A percentile compares a stretch with the other conserved stretches of the same genome.
phyloP scores from a whole-genome alignment of 2,797 vertebrate genomes.

The Brachyrhaphis roseni region DNA sequence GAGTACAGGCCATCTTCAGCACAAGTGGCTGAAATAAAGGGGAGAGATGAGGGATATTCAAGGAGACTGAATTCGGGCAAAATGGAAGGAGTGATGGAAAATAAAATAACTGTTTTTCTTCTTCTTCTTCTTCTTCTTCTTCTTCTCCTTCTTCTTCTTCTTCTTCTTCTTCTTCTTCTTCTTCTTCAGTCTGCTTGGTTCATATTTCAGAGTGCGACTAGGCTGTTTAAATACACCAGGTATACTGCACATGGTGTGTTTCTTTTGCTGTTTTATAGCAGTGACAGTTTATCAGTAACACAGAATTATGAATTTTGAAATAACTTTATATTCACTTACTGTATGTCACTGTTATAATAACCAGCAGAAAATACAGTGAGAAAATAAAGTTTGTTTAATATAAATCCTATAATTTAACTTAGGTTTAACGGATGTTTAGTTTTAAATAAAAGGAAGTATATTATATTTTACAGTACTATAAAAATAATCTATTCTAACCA shows the following conservation, averaged over 20 bases:
- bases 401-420: neutral
- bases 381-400: neutral
- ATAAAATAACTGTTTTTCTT: conserved; percentile 18
- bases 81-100: conserved; percentile 51
- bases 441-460: neutral
- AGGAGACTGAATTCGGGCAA: conserved; percentile 48
- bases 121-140: neutral
- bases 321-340: neutral
- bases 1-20: conserved; percentile 71
- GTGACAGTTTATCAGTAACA: neutral
- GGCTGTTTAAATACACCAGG: neutral
- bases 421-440: neutral
- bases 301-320: neutral
- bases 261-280: neutral
- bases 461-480: neutral
- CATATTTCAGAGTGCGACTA: too few relatives aligned
- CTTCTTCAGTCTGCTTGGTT: too few relatives aligned
- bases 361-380: neutral
- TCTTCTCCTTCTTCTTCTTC: neutral
- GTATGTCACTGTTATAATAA: neutral
- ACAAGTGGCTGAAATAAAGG: conserved; percentile 61
- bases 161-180: neutral
- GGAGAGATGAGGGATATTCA: conserved; percentile 31
- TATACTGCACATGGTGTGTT: neutral
- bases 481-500: neutral